phyloP scores from a whole-genome alignment of 1,140 invertebrate species.

The Goniozus legneri region DNA sequence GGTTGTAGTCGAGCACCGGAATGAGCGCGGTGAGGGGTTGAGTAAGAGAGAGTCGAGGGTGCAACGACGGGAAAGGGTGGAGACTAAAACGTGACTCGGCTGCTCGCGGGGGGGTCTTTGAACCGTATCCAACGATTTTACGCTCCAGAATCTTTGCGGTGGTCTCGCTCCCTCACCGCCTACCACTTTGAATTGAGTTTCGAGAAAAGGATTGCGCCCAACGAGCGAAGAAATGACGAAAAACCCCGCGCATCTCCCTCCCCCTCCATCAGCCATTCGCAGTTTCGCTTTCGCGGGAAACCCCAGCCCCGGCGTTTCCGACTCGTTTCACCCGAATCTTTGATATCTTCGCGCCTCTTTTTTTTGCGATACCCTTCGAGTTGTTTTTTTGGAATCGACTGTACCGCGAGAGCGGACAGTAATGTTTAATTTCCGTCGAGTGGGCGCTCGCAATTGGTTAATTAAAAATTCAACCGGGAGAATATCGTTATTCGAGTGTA shows the following conservation, averaged over 20 bases:
- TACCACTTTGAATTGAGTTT: conserved; percentile 2
- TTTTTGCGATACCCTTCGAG: too few species aligned
- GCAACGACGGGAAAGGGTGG: not conserved
- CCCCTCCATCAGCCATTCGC: conserved; percentile 1
- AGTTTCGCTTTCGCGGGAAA: not conserved
- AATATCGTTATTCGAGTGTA: too few species aligned
- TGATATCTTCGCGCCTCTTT: too few species aligned
- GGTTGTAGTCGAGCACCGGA: too few species aligned
- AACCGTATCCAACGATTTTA: conserved; percentile 36
- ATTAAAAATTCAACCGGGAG: too few species aligned
- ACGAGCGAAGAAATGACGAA: conserved; percentile 18
- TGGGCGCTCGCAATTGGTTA: too few species aligned
- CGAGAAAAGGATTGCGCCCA: conserved; percentile 1
- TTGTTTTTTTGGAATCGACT: too few species aligned
- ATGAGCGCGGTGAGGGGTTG: not conserved
- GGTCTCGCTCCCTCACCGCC: not conserved
- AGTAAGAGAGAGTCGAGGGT: not conserved
- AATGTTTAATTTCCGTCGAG: too few species aligned
- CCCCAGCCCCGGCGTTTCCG: not conserved
- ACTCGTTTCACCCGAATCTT: conserved; percentile 1
- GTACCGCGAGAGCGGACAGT: too few species aligned
- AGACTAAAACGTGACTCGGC: conserved; percentile 22
- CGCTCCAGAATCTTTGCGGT: conserved; percentile 30
- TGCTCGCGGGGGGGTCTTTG: conserved; percentile 19
- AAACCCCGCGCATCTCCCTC: conserved; percentile 17